A percentile compares a stretch with the other conserved stretches of the same genome.
These are phyloP conservation scores for Xiphydria camelus DNA, from an alignment of 2,888 invertebrate genomes.

Conservation along the genomic window DNA sequence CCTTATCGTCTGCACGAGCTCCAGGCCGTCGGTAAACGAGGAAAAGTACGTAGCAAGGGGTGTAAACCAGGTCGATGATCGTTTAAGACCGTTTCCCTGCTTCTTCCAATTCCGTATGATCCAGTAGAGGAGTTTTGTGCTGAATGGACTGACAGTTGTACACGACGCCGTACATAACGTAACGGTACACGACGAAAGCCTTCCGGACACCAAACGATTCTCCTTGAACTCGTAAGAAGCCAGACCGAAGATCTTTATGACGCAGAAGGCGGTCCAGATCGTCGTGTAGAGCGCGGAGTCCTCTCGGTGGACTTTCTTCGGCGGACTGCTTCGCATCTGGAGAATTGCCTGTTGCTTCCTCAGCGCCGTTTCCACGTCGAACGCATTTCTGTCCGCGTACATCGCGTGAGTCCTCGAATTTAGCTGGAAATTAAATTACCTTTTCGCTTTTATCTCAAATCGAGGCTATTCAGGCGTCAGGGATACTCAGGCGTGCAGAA, in stretches of 20 bases:
- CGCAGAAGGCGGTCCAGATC: conserved; percentile 39
- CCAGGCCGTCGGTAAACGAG: conserved; percentile 29
- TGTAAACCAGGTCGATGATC: no score
- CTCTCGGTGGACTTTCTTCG: conserved; percentile 28
- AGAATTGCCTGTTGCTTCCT: conserved; percentile 1
- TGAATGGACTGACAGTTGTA: conserved; percentile 9
- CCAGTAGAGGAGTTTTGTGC: conserved; percentile 26
- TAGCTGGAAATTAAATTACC: no score
- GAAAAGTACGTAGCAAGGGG: no score
- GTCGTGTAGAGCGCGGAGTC: conserved; percentile 44
- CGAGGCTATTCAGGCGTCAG: no score
- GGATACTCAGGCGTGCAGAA: no score
- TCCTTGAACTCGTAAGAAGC: conserved; percentile 44
- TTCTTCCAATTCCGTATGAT: conserved; percentile 39
- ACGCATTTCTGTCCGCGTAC: no score
- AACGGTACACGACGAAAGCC: no score
- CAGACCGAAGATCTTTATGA: conserved; percentile 43
- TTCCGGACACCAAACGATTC: conserved; percentile 36
- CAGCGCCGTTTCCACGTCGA: conserved; percentile 3
- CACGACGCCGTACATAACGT: conserved; percentile 24
- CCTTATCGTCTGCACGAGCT: conserved; percentile 25
- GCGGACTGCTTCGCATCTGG: neutral
- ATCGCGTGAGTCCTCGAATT: no score
- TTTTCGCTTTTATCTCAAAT: no score
- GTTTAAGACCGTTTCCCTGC: no score